Evolutionary conservation across 2,113 vertebrate species (phyloP), one percentile per base, ranked within the genome.

Genomic region (Lophura nycthemera): DNA sequence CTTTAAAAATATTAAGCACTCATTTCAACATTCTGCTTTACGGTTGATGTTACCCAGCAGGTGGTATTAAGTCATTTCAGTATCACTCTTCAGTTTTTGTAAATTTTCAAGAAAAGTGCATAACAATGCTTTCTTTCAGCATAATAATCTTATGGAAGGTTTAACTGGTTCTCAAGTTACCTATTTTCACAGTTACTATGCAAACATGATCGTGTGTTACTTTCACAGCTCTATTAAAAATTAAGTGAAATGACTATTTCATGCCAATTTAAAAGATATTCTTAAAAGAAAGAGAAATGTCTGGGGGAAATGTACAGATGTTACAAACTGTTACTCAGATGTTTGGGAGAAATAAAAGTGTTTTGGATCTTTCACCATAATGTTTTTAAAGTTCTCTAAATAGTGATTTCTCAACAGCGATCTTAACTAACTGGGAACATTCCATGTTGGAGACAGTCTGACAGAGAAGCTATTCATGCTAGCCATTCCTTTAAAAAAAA

Each of bases 101-200:
- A 83, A 70, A 93, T 90, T 76, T 79, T 54, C 10, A 65, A 69
- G 65, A 84, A 88, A 67, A 24, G 13, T 63, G 45, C 48, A 56
- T 80, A 86, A 70, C 84, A 79, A 80, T 42, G 24, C 17, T 89
- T 77, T 52, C 43, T 94, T 96, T 94, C 85, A 90, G 91, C 74
- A 84, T 65, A 87, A 94, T 24, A 82, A 87, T 77, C 71, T 74
- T n/a, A 57, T 42, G 74, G 82, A 86, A 79, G 66, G n/a, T 95
- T 95, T 96, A 94, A 97, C 85, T 97, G 92, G 64, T 95, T 94
- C 89, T 94, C 83, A 78, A 74, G 87, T 78, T 71, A 61, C 74
- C 69, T 82, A 50, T 93, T 95, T 92, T 90, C 64, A 57, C 27
- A 65, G 18, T 69, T 94, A 36, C 86, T 80, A 61, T 29, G 64